phyloP scores from a whole-genome alignment of 2,797 vertebrate species.

The Sebastes glaucus region DNA sequence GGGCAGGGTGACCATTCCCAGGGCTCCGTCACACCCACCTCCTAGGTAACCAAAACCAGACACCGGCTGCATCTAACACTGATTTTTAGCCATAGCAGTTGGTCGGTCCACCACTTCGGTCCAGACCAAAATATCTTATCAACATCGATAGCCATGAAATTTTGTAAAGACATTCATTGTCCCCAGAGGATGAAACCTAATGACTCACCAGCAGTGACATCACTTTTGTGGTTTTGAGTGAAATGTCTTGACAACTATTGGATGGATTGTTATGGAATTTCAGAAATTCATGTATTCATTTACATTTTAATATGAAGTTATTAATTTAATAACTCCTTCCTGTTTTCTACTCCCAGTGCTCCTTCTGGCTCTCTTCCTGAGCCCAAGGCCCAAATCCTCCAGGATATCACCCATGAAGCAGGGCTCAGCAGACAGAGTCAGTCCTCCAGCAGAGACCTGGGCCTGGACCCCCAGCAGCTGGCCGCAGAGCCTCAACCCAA shows the following conservation, averaged over 20 bases:
- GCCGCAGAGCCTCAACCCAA: neutral
- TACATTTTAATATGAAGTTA: neutral
- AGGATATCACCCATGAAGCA: slow-evolving; percentile 29
- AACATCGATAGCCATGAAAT: neutral
- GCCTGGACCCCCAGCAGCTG: neutral
- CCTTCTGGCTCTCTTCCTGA: slow-evolving; percentile 12
- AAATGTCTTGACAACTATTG: neutral
- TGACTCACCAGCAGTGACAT: neutral
- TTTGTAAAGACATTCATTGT: neutral
- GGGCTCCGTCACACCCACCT: slow-evolving; percentile 30
- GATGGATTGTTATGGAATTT: neutral
- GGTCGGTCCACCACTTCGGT: neutral
- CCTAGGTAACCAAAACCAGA: slow-evolving; percentile 39
- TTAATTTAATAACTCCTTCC: neutral
- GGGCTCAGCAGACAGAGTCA: slow-evolving; percentile 59
- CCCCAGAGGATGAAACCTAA: neutral
- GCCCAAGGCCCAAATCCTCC: neutral
- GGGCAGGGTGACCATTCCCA: slow-evolving; percentile 53
- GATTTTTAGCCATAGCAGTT: neutral
- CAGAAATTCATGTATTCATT: neutral
- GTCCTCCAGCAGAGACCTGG: slow-evolving; percentile 3
- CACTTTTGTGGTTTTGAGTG: neutral
- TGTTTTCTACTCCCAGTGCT: slow-evolving; percentile 1
- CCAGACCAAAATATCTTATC: neutral
- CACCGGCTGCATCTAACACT: neutral